A percentile compares a stretch with the other conserved stretches of the same genome.
Conservation (phyloP, 2,113 vertebrate species). For the Menidia beryllina region DNA sequence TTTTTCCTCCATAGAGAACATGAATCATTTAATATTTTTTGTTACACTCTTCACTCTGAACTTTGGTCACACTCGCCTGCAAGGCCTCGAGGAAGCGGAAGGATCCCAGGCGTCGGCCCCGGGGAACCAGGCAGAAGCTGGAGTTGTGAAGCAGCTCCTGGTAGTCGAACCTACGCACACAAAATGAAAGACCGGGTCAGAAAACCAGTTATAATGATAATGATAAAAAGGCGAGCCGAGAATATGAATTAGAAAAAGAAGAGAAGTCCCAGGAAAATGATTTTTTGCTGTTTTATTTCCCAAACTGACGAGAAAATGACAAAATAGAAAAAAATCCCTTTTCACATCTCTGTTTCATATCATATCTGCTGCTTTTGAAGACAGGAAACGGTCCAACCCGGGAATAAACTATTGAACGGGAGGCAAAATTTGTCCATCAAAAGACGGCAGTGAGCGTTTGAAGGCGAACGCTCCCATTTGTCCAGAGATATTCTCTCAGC, state of each 20-base stretch:
- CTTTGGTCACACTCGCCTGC: constrained; percentile 84
- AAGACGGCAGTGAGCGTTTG: constrained; percentile 25
- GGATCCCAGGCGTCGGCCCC: constrained; percentile 85
- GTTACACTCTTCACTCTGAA: no score
- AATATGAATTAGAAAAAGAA: neutral
- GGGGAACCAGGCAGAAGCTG: constrained; percentile 93
- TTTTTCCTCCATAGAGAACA: no score
- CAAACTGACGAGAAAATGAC: no score
- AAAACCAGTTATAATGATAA: neutral
- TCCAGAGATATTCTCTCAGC: neutral
- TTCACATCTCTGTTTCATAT: no score
- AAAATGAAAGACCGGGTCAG: neutral
- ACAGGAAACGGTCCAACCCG: constrained; percentile 10
- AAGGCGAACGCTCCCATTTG: neutral
- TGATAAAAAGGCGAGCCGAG: neutral
- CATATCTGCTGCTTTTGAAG: constrained; percentile 10
- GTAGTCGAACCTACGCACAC: constrained; percentile 84
- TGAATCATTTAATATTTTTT: no score
- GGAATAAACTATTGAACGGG: constrained; percentile 34
- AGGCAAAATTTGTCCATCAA: constrained; percentile 3
- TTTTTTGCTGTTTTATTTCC: no score
- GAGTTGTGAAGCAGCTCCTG: constrained; percentile 89
- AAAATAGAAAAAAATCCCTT: no score
- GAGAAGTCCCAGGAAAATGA: neutral
- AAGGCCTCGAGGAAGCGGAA: constrained; percentile 91